Base-by-base conservation (phyloP, 2,888 invertebrate species). In the Exephanes ischioxanthus region DNA sequence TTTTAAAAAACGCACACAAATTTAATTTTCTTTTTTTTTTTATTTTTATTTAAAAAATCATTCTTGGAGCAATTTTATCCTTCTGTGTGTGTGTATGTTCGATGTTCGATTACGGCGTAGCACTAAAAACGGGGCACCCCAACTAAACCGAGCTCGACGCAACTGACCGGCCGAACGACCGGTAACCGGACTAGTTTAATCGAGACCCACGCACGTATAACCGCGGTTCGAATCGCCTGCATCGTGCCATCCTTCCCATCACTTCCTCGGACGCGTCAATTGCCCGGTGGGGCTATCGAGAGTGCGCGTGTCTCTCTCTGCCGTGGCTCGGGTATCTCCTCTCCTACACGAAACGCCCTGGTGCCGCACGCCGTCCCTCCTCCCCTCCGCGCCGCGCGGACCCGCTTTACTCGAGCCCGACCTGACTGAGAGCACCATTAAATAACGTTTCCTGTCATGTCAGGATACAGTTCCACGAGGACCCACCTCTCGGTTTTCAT, bases 191-290 rank as follows among this genome's bases (percentile, higher is more conserved):
- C 89, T 87, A 88, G 89, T 90, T 91, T 90, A 91, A 92, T 91
- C 89, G 88, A 90, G 89, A 91, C 89, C 88, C 90, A 87, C 89
- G 83, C 84, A 78, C 86, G 90, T 90, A 85, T 82, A 78, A 66
- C 85, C 85, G 80, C 88, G 86, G 86, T 91, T 91, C 90, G 87
- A 89, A 88, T 86, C 88, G 80, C 86, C 87, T 79, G 80, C 90
- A 91, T 89, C 89, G 90, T 90, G 89, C 91, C 91, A 90, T 91
- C 90, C 76, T 72, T 91, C 90, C 89, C 91, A 91, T 91, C 90
- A 92, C 91, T 91, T 92, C 92, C 91, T 92, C 92, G 91, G 91
- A 87, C 89, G 88, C 89, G 89, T 90, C 90, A 92, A 91, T 92
- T 89, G 86, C 83, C 77, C 79, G 89, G 88, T 88, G 90, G 82